Evolutionary conservation across 2,888 invertebrate species (phyloP), one percentile per base, ranked within the genome.

Genomic region (Furcula furcula): DNA sequence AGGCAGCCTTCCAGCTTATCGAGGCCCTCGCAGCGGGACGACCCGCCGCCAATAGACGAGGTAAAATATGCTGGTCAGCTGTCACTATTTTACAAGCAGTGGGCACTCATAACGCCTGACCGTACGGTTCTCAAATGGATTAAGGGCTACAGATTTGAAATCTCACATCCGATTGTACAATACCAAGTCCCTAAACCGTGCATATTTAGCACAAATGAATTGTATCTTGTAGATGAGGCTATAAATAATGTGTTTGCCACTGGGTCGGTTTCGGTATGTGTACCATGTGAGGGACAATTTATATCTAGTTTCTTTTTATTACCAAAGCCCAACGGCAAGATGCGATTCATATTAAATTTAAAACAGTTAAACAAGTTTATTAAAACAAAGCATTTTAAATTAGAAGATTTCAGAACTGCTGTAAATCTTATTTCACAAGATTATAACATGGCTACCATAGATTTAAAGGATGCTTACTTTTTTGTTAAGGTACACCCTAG

Each of bases 371-470:
- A 41, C 16, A 28, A 13, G n/a, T 44, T 45, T 19, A 36, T 45
- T 9, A 7, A 29, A 7, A 42, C 40, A 5, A 1, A 14, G 0
- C 42, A 53, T 12, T 49, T 49, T 25, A 49, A 53, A 34, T 7
- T 49, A 7, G 49, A 47, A 10, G 52, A 49, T 12, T 14, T 46
- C 11, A 29, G 48, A 1, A 49, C 45, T 7, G 43, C 36, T 11
- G n/a, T 37, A 26, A 48, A 40, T 25, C 19, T 46, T 6, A 26
- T 52, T 5, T 21, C 28, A 0, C 29, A 31, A 7, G 13, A 34
- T 14, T 36, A 37, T 12, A 34, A 22, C 7, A 40, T 48, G 36
- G 36, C 44, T 1, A 40, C 22, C 1, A 19, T 52, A 4, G 47
- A 51, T 7, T 6, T 44, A 1, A 43, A 46, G 22, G 38, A 46